Conservation (phyloP, 2,888 invertebrate species). For the Drosophila sordidula region DNA sequence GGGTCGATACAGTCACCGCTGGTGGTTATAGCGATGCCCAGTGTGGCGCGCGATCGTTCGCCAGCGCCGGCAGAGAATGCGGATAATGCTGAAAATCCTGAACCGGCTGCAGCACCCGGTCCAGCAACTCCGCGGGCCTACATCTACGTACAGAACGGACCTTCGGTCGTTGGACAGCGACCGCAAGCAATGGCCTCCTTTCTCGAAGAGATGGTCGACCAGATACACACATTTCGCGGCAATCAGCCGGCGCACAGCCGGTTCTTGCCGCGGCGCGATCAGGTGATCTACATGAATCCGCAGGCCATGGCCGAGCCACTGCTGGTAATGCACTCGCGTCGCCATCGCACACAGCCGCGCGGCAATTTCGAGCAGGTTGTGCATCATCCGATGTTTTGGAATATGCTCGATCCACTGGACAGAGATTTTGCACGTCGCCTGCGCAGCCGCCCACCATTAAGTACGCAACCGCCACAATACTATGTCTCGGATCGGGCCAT, state of each 20-base stretch:
- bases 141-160: slow-evolving; percentile 47
- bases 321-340: slow-evolving; percentile 56
- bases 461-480: slow-evolving; percentile 38
- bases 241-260: slow-evolving; percentile 72
- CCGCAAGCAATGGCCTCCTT: slow-evolving; percentile 41
- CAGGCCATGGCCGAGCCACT: slow-evolving; percentile 55
- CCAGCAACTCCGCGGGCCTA: slow-evolving; percentile 44
- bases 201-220: slow-evolving; percentile 52
- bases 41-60: slow-evolving; percentile 27
- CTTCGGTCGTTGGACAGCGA: slow-evolving; percentile 21
- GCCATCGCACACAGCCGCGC: slow-evolving; percentile 48
- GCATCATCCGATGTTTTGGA: slow-evolving; percentile 82
- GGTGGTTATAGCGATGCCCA: slow-evolving; percentile 58
- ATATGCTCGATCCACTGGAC: slow-evolving; percentile 80
- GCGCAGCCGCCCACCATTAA: slow-evolving; percentile 38
- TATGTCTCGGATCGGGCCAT: slow-evolving; percentile 84
- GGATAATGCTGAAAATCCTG: slow-evolving; percentile 33
- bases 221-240: slow-evolving; percentile 43
- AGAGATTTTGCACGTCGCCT: slow-evolving; percentile 54
- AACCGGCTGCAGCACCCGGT: slow-evolving; percentile 16
- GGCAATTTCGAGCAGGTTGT: slow-evolving; percentile 74
- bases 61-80: slow-evolving; percentile 32
- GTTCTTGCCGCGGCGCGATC: slow-evolving; percentile 75
- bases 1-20: slow-evolving; percentile 40
- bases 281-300: slow-evolving; percentile 75